Conservation (phyloP, 2,113 vertebrate genomes). For the Neomonachus schauinslandi region DNA sequence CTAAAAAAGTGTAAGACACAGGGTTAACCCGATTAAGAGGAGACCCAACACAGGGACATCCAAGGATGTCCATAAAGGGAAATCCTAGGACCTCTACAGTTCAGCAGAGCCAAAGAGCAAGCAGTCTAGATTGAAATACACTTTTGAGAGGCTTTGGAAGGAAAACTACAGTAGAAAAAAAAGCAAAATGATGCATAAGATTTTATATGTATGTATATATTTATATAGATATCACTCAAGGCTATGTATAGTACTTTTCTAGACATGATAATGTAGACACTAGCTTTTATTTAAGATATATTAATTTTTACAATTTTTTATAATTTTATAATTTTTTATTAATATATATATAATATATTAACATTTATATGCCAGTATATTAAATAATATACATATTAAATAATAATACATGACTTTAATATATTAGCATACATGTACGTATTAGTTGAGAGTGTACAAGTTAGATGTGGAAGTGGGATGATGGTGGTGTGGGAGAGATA, state of each 20-base stretch:
- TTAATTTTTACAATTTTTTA: background rate
- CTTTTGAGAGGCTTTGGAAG: background rate
- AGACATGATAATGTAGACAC: background rate
- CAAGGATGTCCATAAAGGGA: background rate
- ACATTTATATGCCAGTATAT: background rate
- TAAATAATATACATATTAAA: background rate
- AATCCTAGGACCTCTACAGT: rapidly evolving
- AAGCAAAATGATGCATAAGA: background rate
- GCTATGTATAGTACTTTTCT: background rate
- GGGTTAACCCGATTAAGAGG: background rate
- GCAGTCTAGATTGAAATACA: background rate
- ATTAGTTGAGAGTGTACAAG: background rate
- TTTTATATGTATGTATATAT: background rate
- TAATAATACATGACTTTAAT: background rate
- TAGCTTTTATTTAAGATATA: background rate
- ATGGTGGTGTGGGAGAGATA: background rate
- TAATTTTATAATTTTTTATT: too few relatives aligned
- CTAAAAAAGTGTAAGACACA: background rate
- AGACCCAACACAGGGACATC: background rate
- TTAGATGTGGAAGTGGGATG: background rate
- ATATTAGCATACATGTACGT: background rate
- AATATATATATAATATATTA: background rate
- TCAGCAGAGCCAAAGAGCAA: background rate
- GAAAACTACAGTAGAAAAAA: background rate
- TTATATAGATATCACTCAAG: background rate